Evolutionary conservation across 2,888 invertebrate genomes (phyloP), one percentile per base, ranked within the genome.

Genomic region (Caenorhabditis macrosperma): DNA sequence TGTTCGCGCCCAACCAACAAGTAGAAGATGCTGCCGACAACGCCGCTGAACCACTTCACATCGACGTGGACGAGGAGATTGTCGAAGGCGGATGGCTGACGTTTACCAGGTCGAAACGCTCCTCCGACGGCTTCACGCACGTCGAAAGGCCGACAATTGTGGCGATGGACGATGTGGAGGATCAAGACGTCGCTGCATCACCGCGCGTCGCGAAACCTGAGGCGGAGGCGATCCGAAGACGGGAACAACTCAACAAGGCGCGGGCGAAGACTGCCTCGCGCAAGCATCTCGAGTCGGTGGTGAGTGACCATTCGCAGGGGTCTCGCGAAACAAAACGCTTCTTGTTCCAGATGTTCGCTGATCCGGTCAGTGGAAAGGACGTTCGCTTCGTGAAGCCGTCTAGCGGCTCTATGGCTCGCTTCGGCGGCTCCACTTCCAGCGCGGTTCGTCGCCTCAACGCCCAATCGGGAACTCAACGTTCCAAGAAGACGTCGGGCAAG

Each of bases 401-500:
- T 12, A 24, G 17, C 22, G 2, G 38, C 22, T 10, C 30, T 22
- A 15, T 22, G n/a, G 7, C n/a, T 17, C 2, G 41, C 24, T 12
- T 2, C 15, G 12, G 38, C 20, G 6, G 38, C 4, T 17, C 24
- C 20, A 0, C n/a, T 2, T 38, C 59, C 41, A 38, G 26, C 15
- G 26, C 60, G 9, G 52, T 60, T 20, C 69, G 60, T 41, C 71
- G 61, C 10, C 44, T 44, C 9, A 44, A 44, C 12, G 24, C 44
- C 1, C 41, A 54, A 28, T 28, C 52, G 4, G 30, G 17, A 22
- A n/a, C 30, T 17, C 71, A 71, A 52, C 41, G 77, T 26, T 35
- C 77, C 1, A 77, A 77, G 26, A 77, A 52, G 38, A 44, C 77
- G 0, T 69, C 77, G 6, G 77, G 77, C 64, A 69, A 71, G 20